Evolutionary conservation across 2,888 invertebrate genomes (phyloP).

Genomic region (Yponomeuta evonymella): DNA sequence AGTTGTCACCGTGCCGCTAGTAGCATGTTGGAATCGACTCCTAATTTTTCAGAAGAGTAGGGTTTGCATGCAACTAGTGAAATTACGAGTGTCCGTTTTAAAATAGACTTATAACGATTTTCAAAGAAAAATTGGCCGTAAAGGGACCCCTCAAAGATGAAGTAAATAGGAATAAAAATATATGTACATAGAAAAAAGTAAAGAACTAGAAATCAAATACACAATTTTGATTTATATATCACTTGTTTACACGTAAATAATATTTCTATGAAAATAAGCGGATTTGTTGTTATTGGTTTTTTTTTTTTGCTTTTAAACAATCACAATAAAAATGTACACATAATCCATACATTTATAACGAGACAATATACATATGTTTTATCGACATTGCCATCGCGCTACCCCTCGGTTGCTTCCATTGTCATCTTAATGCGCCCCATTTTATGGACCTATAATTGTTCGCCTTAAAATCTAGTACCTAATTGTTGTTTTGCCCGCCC

Average conservation of each 20-base stretch:
- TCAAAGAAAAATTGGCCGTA: too few species aligned
- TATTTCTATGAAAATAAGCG: too few species aligned
- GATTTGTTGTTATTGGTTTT: too few species aligned
- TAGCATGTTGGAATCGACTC: not conserved
- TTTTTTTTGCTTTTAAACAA: not conserved
- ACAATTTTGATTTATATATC: too few species aligned
- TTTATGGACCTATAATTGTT: conserved; percentile 55
- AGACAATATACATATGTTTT: conserved; percentile 7
- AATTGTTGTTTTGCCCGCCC: conserved; percentile 60
- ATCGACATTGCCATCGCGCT: conserved; percentile 19
- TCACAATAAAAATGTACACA: not conserved
- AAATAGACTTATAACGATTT: too few species aligned
- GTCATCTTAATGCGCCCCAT: conserved; percentile 59
- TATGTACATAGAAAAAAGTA: too few species aligned
- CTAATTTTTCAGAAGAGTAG: not conserved
- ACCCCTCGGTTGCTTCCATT: conserved; percentile 36
- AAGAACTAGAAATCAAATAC: too few species aligned
- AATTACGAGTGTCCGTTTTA: too few species aligned
- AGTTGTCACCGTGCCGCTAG: not conserved
- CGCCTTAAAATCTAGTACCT: conserved; percentile 59
- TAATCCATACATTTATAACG: not conserved
- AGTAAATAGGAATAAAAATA: too few species aligned
- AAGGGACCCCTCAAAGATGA: too few species aligned
- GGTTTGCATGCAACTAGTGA: not conserved
- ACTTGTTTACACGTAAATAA: not conserved